phyloP scores from a whole-genome alignment of 2,888 invertebrate species.

The Heliconius cydno region DNA sequence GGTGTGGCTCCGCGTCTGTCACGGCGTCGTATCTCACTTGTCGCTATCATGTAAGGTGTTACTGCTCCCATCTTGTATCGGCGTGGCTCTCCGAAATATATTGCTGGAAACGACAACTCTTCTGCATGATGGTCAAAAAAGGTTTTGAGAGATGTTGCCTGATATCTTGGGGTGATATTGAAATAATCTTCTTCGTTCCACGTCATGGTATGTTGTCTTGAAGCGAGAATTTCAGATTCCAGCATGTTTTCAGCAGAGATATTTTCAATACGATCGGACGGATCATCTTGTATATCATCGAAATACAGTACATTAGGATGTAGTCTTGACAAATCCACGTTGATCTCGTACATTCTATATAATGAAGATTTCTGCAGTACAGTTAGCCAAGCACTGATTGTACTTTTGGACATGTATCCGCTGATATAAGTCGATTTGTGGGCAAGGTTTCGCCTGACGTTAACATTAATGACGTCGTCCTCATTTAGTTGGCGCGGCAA shows the following conservation, averaged over 20 bases:
- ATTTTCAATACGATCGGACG: constrained; percentile 50
- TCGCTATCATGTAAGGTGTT: constrained; percentile 60
- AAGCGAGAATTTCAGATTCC: constrained; percentile 47
- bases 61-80: constrained; percentile 52
- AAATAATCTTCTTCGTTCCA: constrained; percentile 58
- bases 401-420: constrained; percentile 53
- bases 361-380: constrained; percentile 50
- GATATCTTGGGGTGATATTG: constrained; percentile 55
- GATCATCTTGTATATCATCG: not conserved
- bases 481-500: constrained; percentile 58
- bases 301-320: constrained; percentile 24
- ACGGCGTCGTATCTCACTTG: constrained; percentile 60
- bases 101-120: constrained; percentile 65
- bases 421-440: constrained; percentile 57
- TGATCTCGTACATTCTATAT: constrained; percentile 56
- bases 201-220: constrained; percentile 51
- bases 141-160: constrained; percentile 53
- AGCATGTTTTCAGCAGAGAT: constrained; percentile 51
- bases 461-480: constrained; percentile 57
- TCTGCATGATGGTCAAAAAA: constrained; percentile 63
- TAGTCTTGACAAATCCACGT: constrained; percentile 53
- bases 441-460: constrained; percentile 55
- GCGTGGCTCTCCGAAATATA: constrained; percentile 61
- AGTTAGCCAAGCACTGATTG: constrained; percentile 54
- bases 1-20: constrained; percentile 62